phyloP scores from a whole-genome alignment of 2,113 vertebrate species.

The Hippoglossus stenolepis region DNA sequence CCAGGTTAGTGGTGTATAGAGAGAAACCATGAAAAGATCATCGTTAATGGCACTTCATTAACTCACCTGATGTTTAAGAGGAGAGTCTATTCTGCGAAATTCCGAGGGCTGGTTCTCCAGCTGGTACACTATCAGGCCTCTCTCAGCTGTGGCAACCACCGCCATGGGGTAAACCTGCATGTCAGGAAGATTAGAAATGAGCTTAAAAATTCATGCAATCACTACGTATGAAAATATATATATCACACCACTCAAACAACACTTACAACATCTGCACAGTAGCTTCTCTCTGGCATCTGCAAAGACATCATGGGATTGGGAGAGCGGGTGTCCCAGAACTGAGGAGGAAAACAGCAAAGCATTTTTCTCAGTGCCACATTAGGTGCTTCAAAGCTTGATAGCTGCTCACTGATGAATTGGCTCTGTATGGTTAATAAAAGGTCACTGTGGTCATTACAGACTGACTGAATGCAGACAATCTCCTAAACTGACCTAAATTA shows the following conservation, averaged over 20 bases:
- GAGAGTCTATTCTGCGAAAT: constrained; percentile 96
- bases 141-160: constrained; percentile 95
- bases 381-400: neutral
- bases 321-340: constrained; percentile 99
- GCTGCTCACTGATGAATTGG: neutral
- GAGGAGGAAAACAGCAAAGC: neutral
- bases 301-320: constrained; percentile 98
- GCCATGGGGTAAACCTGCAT: constrained; percentile 97
- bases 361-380: neutral
- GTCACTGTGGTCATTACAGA: neutral
- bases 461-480: neutral
- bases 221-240: neutral
- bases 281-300: constrained; percentile 95
- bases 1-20: no score
- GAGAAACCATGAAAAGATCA: neutral
- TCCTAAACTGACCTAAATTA: no score
- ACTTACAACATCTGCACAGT: constrained; percentile 98
- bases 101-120: constrained; percentile 98
- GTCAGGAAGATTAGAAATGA: neutral
- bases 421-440: neutral
- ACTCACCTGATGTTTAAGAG: constrained; percentile 96
- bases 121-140: constrained; percentile 97
- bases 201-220: neutral
- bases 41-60: neutral
- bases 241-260: neutral